Percentiles rank a stretch among this genome's conserved stretches.
Evolutionary conservation across 1,140 invertebrate genomes (phyloP).

Genomic region (Pseudomyrmex gracilis): DNA sequence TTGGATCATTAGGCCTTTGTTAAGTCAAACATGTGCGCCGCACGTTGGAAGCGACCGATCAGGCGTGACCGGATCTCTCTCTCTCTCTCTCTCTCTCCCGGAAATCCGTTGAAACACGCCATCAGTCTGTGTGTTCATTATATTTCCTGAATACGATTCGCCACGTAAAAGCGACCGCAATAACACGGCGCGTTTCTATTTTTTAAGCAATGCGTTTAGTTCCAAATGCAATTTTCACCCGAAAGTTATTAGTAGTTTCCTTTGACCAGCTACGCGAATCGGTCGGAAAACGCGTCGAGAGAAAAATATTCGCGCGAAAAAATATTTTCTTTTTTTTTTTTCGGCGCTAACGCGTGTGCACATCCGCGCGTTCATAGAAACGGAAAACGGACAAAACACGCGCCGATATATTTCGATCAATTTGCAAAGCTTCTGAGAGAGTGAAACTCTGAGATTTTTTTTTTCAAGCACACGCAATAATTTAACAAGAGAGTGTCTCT

Average conservation of each 20-base stretch:
- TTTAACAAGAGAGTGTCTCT: constrained; percentile 3
- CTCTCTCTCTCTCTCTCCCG: too few species aligned
- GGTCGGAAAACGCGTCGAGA: constrained; percentile 36
- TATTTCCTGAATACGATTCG: not conserved
- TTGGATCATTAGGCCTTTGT: constrained; percentile 78
- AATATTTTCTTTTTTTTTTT: constrained; percentile 20
- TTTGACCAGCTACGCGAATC: constrained; percentile 59
- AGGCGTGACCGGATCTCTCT: constrained; percentile 3
- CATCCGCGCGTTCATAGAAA: not conserved
- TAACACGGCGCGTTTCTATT: not conserved
- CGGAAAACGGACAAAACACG: constrained; percentile 6
- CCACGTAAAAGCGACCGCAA: not conserved
- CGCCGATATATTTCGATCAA: constrained; percentile 9
- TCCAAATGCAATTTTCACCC: constrained; percentile 24
- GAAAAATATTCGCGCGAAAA: constrained; percentile 26
- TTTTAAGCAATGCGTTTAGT: constrained; percentile 22
- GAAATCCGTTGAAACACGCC: not conserved
- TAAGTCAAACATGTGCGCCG: constrained; percentile 66
- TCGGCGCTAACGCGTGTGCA: not conserved
- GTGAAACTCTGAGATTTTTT: not conserved
- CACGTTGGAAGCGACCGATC: constrained; percentile 23
- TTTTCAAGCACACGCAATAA: constrained; percentile 9
- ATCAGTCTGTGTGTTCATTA: not conserved
- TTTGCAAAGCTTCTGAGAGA: constrained; percentile 42
- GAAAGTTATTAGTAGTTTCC: constrained; percentile 50